These are phyloP conservation scores for Sebastes schlegelii DNA, from an alignment of 2,113 vertebrate species.

Conservation along the genomic window DNA sequence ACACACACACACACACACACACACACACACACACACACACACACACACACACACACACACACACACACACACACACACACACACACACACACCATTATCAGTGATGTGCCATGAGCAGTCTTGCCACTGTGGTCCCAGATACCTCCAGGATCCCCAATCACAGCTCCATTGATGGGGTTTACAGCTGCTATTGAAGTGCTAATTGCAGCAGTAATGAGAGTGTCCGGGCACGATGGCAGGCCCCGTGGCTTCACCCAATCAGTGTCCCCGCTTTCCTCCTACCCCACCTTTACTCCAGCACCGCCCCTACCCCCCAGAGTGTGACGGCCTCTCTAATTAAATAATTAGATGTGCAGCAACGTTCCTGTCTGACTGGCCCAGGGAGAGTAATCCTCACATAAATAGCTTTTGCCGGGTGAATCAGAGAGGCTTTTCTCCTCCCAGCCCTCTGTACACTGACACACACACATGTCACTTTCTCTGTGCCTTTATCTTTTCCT, in stretches of 20 bases:
- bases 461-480: background rate
- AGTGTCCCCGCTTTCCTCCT: conserved; percentile 81
- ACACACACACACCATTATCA: conserved; percentile 25
- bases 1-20: conserved; percentile 28
- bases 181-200: conserved; percentile 98
- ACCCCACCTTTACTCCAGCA: conserved; percentile 36
- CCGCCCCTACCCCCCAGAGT: conserved; percentile 69
- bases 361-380: conserved; percentile 94
- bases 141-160: conserved; percentile 95
- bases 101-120: conserved; percentile 87
- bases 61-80: conserved; percentile 22
- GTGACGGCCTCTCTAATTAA: conserved; percentile 96
- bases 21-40: background rate
- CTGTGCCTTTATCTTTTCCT: conserved; percentile 6
- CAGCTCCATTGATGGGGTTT: conserved; percentile 94
- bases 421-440: conserved; percentile 86
- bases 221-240: conserved; percentile 89
- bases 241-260: conserved; percentile 93
- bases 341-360: conserved; percentile 98
- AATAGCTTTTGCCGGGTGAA: conserved; percentile 95
- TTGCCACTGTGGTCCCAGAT: conserved; percentile 89
- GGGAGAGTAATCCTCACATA: conserved; percentile 98
- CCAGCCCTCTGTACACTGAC: background rate
- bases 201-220: conserved; percentile 99
- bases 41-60: conserved; percentile 5